Evolutionary conservation across 2,797 vertebrate genomes (phyloP).

Genomic region (Crocidura indochinensis): DNA sequence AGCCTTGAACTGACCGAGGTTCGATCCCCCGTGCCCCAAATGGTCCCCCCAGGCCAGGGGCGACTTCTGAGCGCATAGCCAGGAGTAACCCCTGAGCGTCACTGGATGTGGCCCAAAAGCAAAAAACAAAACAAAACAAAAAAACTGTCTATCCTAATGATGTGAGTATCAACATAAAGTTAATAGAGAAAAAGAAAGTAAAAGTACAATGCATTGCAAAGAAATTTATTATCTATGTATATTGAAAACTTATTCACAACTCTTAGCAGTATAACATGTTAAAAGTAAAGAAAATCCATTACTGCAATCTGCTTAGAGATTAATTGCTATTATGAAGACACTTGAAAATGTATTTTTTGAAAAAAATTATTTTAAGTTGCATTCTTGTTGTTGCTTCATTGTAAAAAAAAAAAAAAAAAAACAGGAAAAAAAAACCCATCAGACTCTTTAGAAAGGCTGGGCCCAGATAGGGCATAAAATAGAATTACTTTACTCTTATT

Average conservation of each 20-base stretch:
- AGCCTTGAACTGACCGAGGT: no score
- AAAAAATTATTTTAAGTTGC: constrained; percentile 4
- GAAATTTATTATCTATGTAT: not conserved
- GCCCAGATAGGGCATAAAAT: not conserved
- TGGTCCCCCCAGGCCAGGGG: no score
- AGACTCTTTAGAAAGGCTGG: no score
- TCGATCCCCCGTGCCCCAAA: no score
- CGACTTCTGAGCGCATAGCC: no score
- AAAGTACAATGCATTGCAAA: not conserved
- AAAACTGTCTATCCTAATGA: not conserved
- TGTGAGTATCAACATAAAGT: not conserved
- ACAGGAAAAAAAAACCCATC: not conserved
- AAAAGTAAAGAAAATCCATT: not conserved
- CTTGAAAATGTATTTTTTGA: not conserved
- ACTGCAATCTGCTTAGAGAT: not conserved
- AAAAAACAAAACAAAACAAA: no score
- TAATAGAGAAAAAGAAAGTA: not conserved
- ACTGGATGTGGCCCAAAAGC: no score
- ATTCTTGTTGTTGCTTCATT: not conserved
- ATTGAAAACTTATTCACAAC: not conserved
- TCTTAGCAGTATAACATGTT: not conserved
- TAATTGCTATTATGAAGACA: not conserved
- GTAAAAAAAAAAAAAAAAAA: no score
- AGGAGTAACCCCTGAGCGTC: no score
- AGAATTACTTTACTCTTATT: not conserved